Base-by-base conservation (phyloP, 2,888 invertebrate species). In the Andrena trimmerana region DNA sequence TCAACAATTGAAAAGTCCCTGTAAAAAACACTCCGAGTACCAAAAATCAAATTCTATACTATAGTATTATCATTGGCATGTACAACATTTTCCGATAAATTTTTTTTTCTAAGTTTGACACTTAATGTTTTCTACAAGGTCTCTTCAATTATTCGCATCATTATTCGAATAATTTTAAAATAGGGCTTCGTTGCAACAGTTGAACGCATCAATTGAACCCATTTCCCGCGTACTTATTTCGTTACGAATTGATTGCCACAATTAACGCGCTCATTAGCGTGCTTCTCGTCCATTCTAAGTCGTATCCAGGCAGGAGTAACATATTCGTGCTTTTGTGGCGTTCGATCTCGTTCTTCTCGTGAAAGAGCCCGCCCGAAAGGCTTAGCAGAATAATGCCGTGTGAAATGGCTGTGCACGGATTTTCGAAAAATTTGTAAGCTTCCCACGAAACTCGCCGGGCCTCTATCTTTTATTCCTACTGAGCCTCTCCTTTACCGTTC, bases 401-500 rank as follows among this genome's bases (percentile, higher is more conserved):
- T 24, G 27, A 33, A 42, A 50, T 42, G 67, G 48, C 57, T 68
- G 72, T 86, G 73, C n/a, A n/a, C 57, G 70, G 68, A 65, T 78
- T 87, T 86, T 86, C 60, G 70, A 75, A 75, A 84, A 86, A 86
- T 88, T 78, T 66, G 72, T 27, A 50, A 16, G 20, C 48, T 85
- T 85, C 88, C 70, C 88, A 88, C 88, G 88, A 62, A n/a, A 24
- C 65, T 36, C 50, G 10, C 50, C 5, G 5, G 1, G 29, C 24
- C 1, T 69, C 52, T 31, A 42, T 78, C 68, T 77, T 77, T 81
- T 76, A 76, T 85, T 78, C 78, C 73, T 70, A 10, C 20, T 16
- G 36, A 29, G 29, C 65, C 48, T 48, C 65, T 60, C 10, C 75
- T 81, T 85, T 75, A 73, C 81, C 79, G 81, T 87, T 87, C 54